Base-by-base conservation (phyloP, 2,888 invertebrate species). In the Tenthredo notha region DNA sequence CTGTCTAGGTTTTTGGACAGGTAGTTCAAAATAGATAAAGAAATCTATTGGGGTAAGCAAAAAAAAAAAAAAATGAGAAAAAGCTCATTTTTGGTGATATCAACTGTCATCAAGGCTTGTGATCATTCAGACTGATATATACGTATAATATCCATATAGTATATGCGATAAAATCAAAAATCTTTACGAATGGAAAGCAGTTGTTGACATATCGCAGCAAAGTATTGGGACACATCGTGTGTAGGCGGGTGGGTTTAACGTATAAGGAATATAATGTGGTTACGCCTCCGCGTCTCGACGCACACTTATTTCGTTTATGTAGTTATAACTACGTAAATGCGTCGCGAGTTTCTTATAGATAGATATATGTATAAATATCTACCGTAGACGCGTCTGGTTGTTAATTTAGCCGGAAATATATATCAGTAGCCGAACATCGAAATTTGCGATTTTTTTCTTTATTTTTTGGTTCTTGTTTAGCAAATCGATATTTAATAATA, bases 241-340 rank as follows among this genome's bases (percentile, higher is more conserved):
- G 91, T n/a, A n/a, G 92, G 92, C 91, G 92, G 90, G 90, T 88
- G 89, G 89, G 90, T 88, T 91, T 90, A 89, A 89, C 92, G 90
- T 92, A 92, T 92, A 90, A 91, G 91, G 91, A 90, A 92, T 92
- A 92, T 92, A 92, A 92, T 90, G 88, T 89, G 88, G 89, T 84
- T 88, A 91, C 92, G 91, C 92, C 92, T 91, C 91, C 92, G 88
- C 88, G 87, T 85, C 84, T 86, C 87, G 87, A 86, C 86, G 87
- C 87, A 33, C 25, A 50, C 58, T 21, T 10, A 7, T 43, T 25
- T 47, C n/a, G n/a, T 25, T 40, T 21, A 25, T 47, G 25, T 47
- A 47, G n/a, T 12, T 47, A 47, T n/a, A 70, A 1, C 15, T 37
- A 37, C 18, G 37, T 70, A n/a, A 12, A 2, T 33, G 15, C 29